Base-by-base conservation (phyloP, 2,888 invertebrate genomes). In the Nemotelus pantherinus region DNA sequence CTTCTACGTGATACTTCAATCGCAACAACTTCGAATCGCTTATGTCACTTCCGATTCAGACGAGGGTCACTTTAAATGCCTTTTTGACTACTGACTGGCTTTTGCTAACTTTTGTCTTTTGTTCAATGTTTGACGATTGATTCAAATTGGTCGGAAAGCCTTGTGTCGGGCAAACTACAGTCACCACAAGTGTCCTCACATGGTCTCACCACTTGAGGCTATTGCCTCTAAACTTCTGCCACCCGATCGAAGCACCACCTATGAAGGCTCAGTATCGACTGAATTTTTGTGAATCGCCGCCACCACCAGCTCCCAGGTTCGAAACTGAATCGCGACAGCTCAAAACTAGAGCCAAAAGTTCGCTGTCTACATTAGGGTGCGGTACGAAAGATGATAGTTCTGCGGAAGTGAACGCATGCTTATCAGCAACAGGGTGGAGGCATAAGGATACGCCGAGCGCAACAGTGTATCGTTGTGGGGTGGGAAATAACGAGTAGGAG, bases 351-450 rank as follows among this genome's bases (percentile, higher is more conserved):
- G 44, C 43, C 70, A 70, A 70, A n/a, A 41, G 70, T 39, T 43
- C 70, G 70, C 70, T 43, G 70, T 55, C 70, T 70, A 47, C 48
- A 60, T 60, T 74, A 74, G 74, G 74, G 76, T 76, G 76, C 76
- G 65, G 76, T 64, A 65, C 53, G 64, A 75, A 63, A 75, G 53
- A 50, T 63, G 72, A 58, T 72, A 74, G 60, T 74, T 70, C 9
- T 43, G 43, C 53, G 60, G 48, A 55, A 67, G 45, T 47, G 58
- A 77, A 77, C 77, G 77, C 77, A 77, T 77, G 77, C 77, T 53
- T 77, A 70, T 44, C 70, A 77, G 70, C 70, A 77, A 77, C 77
- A 77, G 77, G 77, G 70, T 77, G 70, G 58, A 60, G 55, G 57
- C 76, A 41, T 25, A 48, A 47, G 50, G 3, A 67, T 41, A 67